Evolutionary conservation across 2,888 invertebrate genomes (phyloP).

Genomic region (Neoaliturus tenellus): DNA sequence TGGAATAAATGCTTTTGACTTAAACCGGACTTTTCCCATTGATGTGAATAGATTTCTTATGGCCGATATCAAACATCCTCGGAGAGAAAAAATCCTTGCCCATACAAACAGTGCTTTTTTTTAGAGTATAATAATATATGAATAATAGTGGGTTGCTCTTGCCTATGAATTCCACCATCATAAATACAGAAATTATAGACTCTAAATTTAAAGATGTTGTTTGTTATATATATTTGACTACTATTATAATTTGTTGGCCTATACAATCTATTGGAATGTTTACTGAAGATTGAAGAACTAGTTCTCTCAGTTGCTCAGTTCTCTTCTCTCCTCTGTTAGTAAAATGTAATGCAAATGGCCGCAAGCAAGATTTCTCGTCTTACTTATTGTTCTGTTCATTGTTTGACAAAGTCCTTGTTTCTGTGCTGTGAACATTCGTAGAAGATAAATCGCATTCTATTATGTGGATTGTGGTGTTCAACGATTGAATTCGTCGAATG

Average conservation of each 20-base stretch:
- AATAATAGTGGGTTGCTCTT: no score
- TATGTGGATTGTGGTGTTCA: neutral
- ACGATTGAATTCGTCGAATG: neutral
- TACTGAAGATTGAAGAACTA: constrained; percentile 46
- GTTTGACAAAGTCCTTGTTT: constrained; percentile 32
- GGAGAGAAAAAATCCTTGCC: no score
- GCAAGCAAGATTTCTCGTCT: constrained; percentile 50
- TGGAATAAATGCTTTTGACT: no score
- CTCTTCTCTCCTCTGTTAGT: constrained; percentile 32
- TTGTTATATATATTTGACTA: neutral
- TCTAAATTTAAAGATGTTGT: no score
- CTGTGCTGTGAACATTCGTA: neutral
- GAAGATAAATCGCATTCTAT: neutral
- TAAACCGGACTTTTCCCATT: no score
- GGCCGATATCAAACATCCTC: no score
- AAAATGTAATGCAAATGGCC: constrained; percentile 61
- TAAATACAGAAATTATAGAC: no score
- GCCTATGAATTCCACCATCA: no score
- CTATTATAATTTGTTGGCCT: constrained; percentile 60
- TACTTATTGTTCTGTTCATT: constrained; percentile 53
- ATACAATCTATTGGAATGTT: neutral
- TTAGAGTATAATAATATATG: no score
- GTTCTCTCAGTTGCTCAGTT: constrained; percentile 47
- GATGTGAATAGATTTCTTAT: no score
- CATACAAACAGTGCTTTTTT: no score